These are phyloP conservation scores for Leptinotarsa juncta DNA, from an alignment of 2,888 invertebrate genomes.

Conservation along the genomic window DNA sequence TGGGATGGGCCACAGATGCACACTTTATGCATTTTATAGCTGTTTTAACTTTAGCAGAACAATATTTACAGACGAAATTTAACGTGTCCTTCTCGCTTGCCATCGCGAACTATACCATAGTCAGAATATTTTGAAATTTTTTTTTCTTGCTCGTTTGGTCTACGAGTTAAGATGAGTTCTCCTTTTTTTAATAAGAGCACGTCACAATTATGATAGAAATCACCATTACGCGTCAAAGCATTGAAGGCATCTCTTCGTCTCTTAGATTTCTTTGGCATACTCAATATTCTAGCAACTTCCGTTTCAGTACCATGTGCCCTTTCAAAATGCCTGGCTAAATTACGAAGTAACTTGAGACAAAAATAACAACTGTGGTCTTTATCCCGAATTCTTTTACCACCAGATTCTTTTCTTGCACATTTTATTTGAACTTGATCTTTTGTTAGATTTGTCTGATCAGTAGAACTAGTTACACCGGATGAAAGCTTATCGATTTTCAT, in stretches of 20 bases:
- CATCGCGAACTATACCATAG: too few relatives aligned
- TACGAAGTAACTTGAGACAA: not conserved
- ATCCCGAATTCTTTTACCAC: not conserved
- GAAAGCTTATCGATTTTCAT: too few relatives aligned
- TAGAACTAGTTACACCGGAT: too few relatives aligned
- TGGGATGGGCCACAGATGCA: too few relatives aligned
- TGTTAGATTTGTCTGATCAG: too few relatives aligned
- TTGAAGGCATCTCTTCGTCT: conserved; percentile 28
- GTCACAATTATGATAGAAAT: conserved; percentile 40
- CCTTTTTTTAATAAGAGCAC: conserved; percentile 31
- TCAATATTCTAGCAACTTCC: conserved; percentile 32
- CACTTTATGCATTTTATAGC: too few relatives aligned
- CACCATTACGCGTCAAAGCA: conserved; percentile 27
- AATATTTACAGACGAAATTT: too few relatives aligned
- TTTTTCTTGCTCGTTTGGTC: conserved; percentile 29
- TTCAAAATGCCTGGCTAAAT: not conserved
- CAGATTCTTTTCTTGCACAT: not conserved
- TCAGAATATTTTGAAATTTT: conserved; percentile 30
- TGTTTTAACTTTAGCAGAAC: too few relatives aligned
- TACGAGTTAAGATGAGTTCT: conserved; percentile 36
- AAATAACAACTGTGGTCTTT: not conserved
- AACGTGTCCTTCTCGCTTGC: too few relatives aligned
- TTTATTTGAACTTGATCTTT: too few relatives aligned
- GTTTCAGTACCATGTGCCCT: conserved; percentile 4
- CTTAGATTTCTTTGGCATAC: conserved; percentile 29